Base-by-base conservation (phyloP, 2,113 vertebrate species). In the Pterocles orientalis region DNA sequence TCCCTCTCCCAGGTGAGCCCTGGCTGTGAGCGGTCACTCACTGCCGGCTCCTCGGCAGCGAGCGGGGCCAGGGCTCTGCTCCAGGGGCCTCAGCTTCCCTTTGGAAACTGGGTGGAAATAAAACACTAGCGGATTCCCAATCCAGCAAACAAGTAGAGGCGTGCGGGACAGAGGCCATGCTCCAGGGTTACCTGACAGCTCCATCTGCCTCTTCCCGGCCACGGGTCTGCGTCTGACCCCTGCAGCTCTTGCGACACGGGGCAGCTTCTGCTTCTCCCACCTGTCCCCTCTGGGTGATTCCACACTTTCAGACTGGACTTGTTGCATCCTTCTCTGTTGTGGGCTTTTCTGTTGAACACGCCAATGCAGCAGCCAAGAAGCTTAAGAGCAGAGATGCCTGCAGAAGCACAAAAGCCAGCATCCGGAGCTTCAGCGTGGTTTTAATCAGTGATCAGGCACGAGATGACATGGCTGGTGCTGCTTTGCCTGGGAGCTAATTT, bases 401-500 rank as follows among this genome's bases (percentile, higher is more conserved):
- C 72, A 71, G 64, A 65, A 84, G 66, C 18, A 36, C 43, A 21
- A 29, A 72, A 54, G 23, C 51, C 83, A 57, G 24, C 48, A 58
- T 14, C 39, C 19, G 5, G 48, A 78, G 33, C 29, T 69, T 19
- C 50, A 2, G 41, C 18, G 36, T 57, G 53, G 33, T 28, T 84
- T 61, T 60, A 81, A 33, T 48, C 43, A 1, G 3, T 23, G 31
- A 47, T 20, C 36, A 23, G 11, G 64, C 3, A 2, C 1, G 7
- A 82, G 77, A 82, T 53, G 65, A n/a, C 69, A 65, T n/a, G 8
- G 41, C 57, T 82, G 45, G 80, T 71, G 48, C 56, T 76, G 43
- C 75, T 77, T 82, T 89, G 33, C 78, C 87, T 72, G 66, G 58
- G 54, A 95, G 31, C 53, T 95, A 65, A 82, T 76, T 91, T 92